Evolutionary conservation across 2,888 invertebrate genomes (phyloP), one percentile per base, ranked within the genome.

Genomic region (Chrysopilus asiliformis): DNA sequence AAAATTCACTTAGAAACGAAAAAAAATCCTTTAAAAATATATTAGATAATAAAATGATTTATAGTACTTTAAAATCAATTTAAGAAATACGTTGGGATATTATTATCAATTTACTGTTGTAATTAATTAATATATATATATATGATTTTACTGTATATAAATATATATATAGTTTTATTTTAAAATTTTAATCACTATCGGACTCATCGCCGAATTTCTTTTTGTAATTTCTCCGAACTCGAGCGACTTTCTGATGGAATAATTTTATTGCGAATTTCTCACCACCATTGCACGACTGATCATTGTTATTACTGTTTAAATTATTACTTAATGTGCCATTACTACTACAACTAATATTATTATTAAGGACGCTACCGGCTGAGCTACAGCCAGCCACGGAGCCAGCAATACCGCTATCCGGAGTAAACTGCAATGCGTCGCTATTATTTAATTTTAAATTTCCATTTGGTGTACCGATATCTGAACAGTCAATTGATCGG

Each of bases 161-260:
- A n/a, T n/a, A n/a, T n/a, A n/a, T n/a, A n/a, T n/a, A n/a, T n/a
- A n/a, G n/a, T n/a, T n/a, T n/a, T n/a, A n/a, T n/a, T n/a, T n/a
- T n/a, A n/a, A n/a, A n/a, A n/a, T n/a, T n/a, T 55, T 56, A 68
- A 56, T 75, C 76, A 31, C 76, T 76, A 53, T 77, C 77, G 0
- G 76, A 75, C 44, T 76, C 74, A 39, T 53, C 53, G 22, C 55
- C 62, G 56, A 76, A 69, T 48, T 72, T 74, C 54, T 67, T 72
- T 48, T 74, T 67, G 54, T 74, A 72, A 54, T 75, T 74, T 40
- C 75, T 64, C 5, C 74, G 65, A 2, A 72, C 71, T 47, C 72
- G 71, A 51, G 74, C 72, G 25, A 74, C 67, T 27, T 74, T 66
- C 42, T 73, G 74, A 31, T 53, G 50, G 42, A 51, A 53, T 36